Evolutionary conservation across 2,113 vertebrate species (phyloP).

Genomic region (Sinocyclocheilus anshuiensis): DNA sequence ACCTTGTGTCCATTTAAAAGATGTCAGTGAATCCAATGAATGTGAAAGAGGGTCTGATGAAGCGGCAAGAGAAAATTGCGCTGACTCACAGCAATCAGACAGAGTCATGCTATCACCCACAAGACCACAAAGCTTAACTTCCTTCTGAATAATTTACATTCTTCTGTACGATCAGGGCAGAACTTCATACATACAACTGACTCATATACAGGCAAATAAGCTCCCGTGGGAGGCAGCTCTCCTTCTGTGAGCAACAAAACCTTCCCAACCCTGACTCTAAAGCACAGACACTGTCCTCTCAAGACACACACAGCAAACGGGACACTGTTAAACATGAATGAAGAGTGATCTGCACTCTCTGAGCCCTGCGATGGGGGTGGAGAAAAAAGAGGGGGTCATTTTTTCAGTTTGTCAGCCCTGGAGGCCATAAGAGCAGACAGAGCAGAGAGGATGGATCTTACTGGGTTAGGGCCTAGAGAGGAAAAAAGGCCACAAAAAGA

Average conservation of each 20-base stretch:
- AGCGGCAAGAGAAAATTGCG: slow-evolving; percentile 40
- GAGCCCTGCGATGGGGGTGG: neutral
- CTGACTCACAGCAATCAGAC: slow-evolving; percentile 47
- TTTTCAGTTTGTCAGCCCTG: slow-evolving; percentile 31
- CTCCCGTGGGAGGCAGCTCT: slow-evolving; percentile 26
- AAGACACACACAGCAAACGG: neutral
- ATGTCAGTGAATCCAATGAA: slow-evolving; percentile 37
- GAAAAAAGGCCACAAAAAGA: neutral
- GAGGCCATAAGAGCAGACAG: slow-evolving; percentile 30
- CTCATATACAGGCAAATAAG: slow-evolving; percentile 26
- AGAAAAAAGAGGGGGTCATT: slow-evolving; percentile 33
- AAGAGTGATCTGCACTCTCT: slow-evolving; percentile 12
- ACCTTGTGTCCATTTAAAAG: slow-evolving; percentile 23
- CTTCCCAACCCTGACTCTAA: slow-evolving; percentile 35
- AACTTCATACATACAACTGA: slow-evolving; percentile 26
- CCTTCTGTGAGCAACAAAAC: slow-evolving; percentile 37
- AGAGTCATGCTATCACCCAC: slow-evolving; percentile 45
- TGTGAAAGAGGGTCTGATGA: slow-evolving; percentile 27
- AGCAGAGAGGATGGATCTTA: slow-evolving; percentile 11
- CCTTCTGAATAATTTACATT: slow-evolving; percentile 41
- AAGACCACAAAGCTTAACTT: slow-evolving; percentile 36
- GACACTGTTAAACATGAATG: slow-evolving; percentile 20
- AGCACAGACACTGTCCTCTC: slow-evolving; percentile 8
- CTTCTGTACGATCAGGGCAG: slow-evolving; percentile 1
- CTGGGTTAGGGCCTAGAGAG: neutral